Evolutionary conservation across 1,140 invertebrate species (phyloP), one percentile per base, ranked within the genome.

Genomic region (Drosophila truncata): DNA sequence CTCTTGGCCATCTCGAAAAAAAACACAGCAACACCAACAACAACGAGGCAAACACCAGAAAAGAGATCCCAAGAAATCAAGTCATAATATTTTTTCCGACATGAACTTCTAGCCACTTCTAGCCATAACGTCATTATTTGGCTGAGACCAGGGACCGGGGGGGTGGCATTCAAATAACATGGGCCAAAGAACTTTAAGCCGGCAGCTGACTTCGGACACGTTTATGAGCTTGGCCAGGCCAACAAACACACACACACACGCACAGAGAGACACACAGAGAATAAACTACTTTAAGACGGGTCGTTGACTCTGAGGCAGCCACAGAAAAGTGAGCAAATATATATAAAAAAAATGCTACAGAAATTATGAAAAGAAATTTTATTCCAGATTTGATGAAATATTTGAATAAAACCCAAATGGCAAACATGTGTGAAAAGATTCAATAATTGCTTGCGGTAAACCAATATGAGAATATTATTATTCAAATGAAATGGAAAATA

Each of bases 131-230:
- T 52, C 49, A 37, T 59, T 18, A 59, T 63, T 39, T 11, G 58
- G 27, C 3, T n/a, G 20, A 1, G 25, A 2, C 25, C n/a, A 67
- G 71, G 50, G n/a, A 64, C 39, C n/a, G n/a, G 41, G 37, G 37
- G 58, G 35, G 58, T 35, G 62, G 42, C 50, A 86, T 87, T 82
- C 60, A 82, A 87, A 86, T 81, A 52, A 65, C 65, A 64, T 52
- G 55, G 58, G 49, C 76, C 58, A 69, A 49, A 76, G 58, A 76
- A 77, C 76, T 77, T 77, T 52, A 76, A 76, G 70, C 57, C 76
- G 44, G n/a, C 52, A 65, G 72, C 58, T 69, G 79, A 70, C 55
- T 85, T 66, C 50, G 23, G 49, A 63, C 75, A 79, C 49, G 76
- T 80, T 77, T 69, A 71, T 47, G 73, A 63, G 72, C 82, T 67